Base-by-base conservation (phyloP, 2,113 vertebrate species). In the Tiliqua scincoides region DNA sequence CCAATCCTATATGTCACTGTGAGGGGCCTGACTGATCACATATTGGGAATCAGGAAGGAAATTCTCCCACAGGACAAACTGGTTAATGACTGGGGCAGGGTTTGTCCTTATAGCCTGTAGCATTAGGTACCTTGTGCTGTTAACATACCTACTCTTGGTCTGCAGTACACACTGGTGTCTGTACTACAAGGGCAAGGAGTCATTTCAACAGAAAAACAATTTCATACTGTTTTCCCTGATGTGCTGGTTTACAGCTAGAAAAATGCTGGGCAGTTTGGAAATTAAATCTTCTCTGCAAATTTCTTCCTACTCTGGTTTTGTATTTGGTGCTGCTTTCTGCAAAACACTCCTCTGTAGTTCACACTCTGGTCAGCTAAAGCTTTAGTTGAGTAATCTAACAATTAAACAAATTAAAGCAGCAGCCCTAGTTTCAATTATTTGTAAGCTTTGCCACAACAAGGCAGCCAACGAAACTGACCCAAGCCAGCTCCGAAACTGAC, bases 301-400 rank as follows among this genome's bases (percentile, higher is more conserved):
- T 43, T 30, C 27, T 73, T 15, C 6, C 14, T 62, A 35, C 37
- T 73, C 57, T 43, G 23, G 25, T 20, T 62, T 61, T 62, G 54
- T 30, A 59, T 57, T 40, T 74, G 71, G n/a, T 27, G 54, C 27
- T n/a, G n/a, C 37, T 70, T 37, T 35, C 57, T 65, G 21, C 37
- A 71, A 40, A 35, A 62, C 37, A 27, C 11, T 30, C 12, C 61
- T 63, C 40, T 73, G 77, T 30, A 35, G n/a, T 48, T 59, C 83
- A 84, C 30, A 78, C 21, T 32, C 71, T 71, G 76, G 57, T 63
- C n/a, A 63, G 73, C 78, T 30, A 72, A 79, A 52, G 2, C 57
- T 43, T 73, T 73, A 32, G 59, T 20, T 86, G 85, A 86, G 77
- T 80, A 80, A 80, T 81, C 85, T 80, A 79, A 48, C 40, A 73